Base-by-base conservation (phyloP, 1,140 invertebrate species). In the Epicauta chinensis region DNA sequence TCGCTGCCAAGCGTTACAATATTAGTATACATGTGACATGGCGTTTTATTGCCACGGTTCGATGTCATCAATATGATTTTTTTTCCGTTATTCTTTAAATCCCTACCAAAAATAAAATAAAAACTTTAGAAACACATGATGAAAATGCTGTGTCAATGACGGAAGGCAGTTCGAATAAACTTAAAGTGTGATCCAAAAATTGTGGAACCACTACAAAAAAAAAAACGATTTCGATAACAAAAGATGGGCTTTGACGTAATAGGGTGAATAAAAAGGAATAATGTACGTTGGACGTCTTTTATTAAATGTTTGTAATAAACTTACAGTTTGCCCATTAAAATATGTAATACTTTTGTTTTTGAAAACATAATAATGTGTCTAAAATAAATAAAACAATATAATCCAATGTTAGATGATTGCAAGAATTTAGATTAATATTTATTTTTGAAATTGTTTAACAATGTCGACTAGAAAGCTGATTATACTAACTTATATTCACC, bases 221-320 rank as follows among this genome's bases (percentile, higher is more conserved):
- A n/a, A n/a, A n/a, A n/a, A n/a, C n/a, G n/a, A n/a, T n/a, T n/a
- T n/a, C n/a, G n/a, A n/a, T n/a, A n/a, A n/a, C n/a, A n/a, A n/a
- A n/a, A n/a, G n/a, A 30, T 30, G 29, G 29, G 29, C 29, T 30
- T 30, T 30, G 14, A 23, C 12, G 36, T n/a, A 30, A 29, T 17
- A 48, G 36, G 32, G 32, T 23, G 39, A 23, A 23, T 38, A 16
- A 38, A 44, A 55, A 51, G 46, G 46, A 57, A 10, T 10, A 6
- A 37, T 11, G 3, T 56, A 56, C 51, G 61, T 63, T 65, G 61
- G 63, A 63, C 59, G 61, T 63, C 61, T 62, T 65, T 65, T 64
- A 65, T 64, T 63, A 60, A 62, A 55, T 55, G 39, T 60, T 55
- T 61, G 51, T 62, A 62, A 63, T 60, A 63, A 65, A 65, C 56